Conservation (phyloP, 1,140 invertebrate species). For the Anastrepha obliqua region DNA sequence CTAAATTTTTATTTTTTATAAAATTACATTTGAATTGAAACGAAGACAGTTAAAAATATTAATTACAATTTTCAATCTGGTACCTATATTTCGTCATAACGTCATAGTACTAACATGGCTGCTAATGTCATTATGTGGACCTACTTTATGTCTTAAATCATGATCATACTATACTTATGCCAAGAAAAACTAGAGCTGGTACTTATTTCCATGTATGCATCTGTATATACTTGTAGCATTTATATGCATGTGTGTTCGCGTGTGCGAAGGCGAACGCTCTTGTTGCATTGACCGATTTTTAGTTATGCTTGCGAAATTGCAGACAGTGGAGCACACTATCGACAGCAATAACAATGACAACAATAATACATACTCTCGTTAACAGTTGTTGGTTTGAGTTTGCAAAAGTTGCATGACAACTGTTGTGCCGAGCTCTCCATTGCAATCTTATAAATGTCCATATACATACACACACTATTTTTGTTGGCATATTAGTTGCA, state of each 20-base stretch:
- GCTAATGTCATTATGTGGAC: too few relatives aligned
- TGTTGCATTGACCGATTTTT: constrained; percentile 34
- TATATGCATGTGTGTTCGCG: neutral
- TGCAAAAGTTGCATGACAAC: constrained; percentile 42
- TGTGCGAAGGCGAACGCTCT: neutral
- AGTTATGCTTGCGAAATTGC: constrained; percentile 31
- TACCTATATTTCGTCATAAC: too few relatives aligned
- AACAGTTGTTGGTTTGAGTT: neutral
- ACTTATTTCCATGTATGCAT: neutral
- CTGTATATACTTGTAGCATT: neutral
- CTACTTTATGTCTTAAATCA: too few relatives aligned
- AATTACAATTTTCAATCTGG: too few relatives aligned
- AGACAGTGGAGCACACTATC: constrained; percentile 16
- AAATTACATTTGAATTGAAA: too few relatives aligned
- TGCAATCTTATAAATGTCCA: neutral
- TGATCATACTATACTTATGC: too few relatives aligned
- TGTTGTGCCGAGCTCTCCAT: neutral
- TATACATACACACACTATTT: neutral
- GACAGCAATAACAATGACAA: neutral
- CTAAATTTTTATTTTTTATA: too few relatives aligned
- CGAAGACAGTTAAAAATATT: too few relatives aligned
- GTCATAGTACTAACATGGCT: too few relatives aligned
- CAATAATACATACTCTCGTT: neutral
- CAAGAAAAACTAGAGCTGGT: neutral
- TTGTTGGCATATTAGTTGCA: neutral